A percentile compares a stretch with the other conserved stretches of the same genome.
Evolutionary conservation across 2,888 invertebrate genomes (phyloP).

Genomic region (Sarcophaga caerulescens): DNA sequence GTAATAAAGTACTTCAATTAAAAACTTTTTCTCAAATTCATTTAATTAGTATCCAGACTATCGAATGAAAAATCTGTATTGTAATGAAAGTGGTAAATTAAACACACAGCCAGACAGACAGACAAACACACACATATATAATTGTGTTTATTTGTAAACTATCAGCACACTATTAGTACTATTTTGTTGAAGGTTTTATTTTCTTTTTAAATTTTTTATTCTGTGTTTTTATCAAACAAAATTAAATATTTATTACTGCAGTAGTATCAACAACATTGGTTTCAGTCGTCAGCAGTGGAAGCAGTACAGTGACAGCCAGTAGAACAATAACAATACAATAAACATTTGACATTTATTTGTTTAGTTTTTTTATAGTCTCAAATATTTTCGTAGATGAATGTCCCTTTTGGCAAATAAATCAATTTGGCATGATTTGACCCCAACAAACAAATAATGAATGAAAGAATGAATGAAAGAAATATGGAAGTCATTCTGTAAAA

Average conservation of each 20-base stretch:
- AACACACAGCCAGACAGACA: too few species aligned
- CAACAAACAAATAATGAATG: constrained; percentile 6
- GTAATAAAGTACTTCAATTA: too few species aligned
- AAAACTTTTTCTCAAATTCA: too few species aligned
- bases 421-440: constrained; percentile 60
- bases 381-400: constrained; percentile 61
- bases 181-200: neutral
- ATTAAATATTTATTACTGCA: constrained; percentile 66
- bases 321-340: constrained; percentile 45
- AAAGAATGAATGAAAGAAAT: constrained; percentile 18
- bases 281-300: constrained; percentile 12
- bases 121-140: too few species aligned
- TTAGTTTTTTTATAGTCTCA: constrained; percentile 46
- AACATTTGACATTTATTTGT: constrained; percentile 64
- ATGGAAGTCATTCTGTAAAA: constrained; percentile 25
- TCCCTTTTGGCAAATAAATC: constrained; percentile 66
- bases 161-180: neutral
- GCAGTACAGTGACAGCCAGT: constrained; percentile 22
- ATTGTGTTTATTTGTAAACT: constrained; percentile 37
- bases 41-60: too few species aligned
- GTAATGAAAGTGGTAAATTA: too few species aligned
- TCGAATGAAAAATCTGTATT: too few species aligned
- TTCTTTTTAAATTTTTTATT: neutral
- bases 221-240: constrained; percentile 32
- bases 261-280: constrained; percentile 44